These are phyloP conservation scores for Ophonus ardosiacus DNA, from an alignment of 2,888 invertebrate genomes.

Conservation along the genomic window DNA sequence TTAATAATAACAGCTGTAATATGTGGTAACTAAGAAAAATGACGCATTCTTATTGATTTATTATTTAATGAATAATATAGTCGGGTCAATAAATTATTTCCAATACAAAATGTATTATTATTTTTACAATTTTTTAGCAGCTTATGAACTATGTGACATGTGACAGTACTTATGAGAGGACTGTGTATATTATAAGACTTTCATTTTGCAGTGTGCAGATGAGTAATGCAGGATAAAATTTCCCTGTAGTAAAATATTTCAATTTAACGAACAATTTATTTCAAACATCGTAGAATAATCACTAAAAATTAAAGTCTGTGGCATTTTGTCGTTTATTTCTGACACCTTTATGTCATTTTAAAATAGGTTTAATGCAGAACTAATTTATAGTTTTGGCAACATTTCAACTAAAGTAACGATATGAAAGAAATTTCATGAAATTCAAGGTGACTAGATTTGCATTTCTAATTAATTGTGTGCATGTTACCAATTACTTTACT, in stretches of 20 bases:
- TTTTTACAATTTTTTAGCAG: too few relatives aligned
- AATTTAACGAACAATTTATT: neutral
- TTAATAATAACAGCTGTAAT: too few relatives aligned
- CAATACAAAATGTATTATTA: too few relatives aligned
- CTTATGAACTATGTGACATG: too few relatives aligned
- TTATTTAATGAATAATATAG: too few relatives aligned
- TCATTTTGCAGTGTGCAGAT: neutral
- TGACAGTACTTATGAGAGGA: too few relatives aligned
- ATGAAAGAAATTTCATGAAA: neutral
- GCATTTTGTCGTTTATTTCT: conserved; percentile 8
- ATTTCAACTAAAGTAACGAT: neutral
- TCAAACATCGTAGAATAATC: neutral
- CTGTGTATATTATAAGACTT: too few relatives aligned
- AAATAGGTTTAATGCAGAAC: conserved; percentile 12
- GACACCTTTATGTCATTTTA: conserved; percentile 9
- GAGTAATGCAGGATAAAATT: conserved; percentile 1
- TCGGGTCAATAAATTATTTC: too few relatives aligned
- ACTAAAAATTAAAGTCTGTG: neutral
- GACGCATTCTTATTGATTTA: too few relatives aligned
- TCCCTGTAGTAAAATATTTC: neutral
- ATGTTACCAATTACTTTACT: neutral
- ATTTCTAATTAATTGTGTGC: neutral
- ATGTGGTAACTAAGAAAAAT: too few relatives aligned
- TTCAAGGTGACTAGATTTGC: neutral
- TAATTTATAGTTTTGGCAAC: conserved; percentile 1